phyloP scores from a whole-genome alignment of 1,140 invertebrate species.

The Drosophila repleta region DNA sequence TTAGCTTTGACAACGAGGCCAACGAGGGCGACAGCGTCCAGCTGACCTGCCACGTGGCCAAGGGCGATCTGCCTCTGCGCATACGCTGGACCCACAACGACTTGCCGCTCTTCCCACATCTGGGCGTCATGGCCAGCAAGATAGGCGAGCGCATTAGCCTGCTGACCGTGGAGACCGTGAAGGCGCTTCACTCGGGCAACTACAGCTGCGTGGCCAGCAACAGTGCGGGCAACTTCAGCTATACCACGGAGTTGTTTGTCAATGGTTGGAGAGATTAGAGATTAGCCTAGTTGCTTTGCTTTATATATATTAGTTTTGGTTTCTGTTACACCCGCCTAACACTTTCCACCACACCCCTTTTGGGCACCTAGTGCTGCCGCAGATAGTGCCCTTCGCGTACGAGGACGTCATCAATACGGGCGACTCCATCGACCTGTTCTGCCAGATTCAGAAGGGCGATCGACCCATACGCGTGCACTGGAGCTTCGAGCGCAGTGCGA shows the following conservation, averaged over 20 bases:
- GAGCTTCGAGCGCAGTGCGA: constrained; percentile 84
- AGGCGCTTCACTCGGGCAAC: constrained; percentile 87
- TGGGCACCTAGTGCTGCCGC: constrained; percentile 86
- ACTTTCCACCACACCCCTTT: constrained; percentile 1
- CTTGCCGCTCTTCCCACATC: constrained; percentile 75
- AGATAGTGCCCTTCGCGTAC: constrained; percentile 89
- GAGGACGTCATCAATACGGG: constrained; percentile 88
- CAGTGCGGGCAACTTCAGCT: constrained; percentile 88
- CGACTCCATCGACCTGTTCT: constrained; percentile 87
- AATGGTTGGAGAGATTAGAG: constrained; percentile 36
- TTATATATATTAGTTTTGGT: constrained; percentile 37
- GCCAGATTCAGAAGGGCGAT: constrained; percentile 91
- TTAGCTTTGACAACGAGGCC: constrained; percentile 87
- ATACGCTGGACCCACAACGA: constrained; percentile 88
- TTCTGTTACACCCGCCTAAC: constrained; percentile 17
- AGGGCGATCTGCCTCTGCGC: constrained; percentile 88
- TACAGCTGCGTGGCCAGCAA: constrained; percentile 91
- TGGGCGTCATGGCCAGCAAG: constrained; percentile 85
- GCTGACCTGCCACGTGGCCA: constrained; percentile 88
- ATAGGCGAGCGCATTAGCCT: constrained; percentile 88
- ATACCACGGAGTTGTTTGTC: constrained; percentile 86
- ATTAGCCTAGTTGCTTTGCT: background rate
- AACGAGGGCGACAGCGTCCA: constrained; percentile 89
- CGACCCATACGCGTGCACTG: constrained; percentile 91
- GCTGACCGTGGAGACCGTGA: constrained; percentile 87